phyloP scores from a whole-genome alignment of 1,140 invertebrate species.

The Catajapyx aquilonaris region DNA sequence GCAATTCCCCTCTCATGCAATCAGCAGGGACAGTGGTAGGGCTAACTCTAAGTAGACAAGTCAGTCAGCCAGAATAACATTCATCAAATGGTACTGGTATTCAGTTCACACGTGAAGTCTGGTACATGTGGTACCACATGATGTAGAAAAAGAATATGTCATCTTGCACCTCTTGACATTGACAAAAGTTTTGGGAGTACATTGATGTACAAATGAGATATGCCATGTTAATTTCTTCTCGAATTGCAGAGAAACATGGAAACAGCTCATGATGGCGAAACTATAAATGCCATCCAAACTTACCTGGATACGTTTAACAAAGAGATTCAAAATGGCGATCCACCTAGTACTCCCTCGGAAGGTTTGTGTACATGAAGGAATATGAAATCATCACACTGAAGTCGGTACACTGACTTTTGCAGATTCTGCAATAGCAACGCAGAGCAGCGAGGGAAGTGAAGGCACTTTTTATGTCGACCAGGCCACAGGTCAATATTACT shows the following conservation, averaged over 20 bases:
- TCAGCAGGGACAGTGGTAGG: too few relatives aligned
- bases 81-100: background rate
- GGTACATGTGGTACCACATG: too few relatives aligned
- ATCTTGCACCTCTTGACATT: background rate
- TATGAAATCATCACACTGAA: too few relatives aligned
- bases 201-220: background rate
- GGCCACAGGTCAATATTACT: slow-evolving; percentile 53
- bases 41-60: too few relatives aligned
- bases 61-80: too few relatives aligned
- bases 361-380: too few relatives aligned
- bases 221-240: background rate
- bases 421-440: too few relatives aligned
- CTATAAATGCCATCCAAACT: slow-evolving; percentile 54
- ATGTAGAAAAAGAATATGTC: background rate
- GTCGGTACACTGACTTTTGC: too few relatives aligned
- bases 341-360: too few relatives aligned
- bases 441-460: too few relatives aligned
- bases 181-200: background rate
- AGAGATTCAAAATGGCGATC: slow-evolving; percentile 45
- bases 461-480: slow-evolving; percentile 57
- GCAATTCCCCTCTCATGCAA: too few relatives aligned
- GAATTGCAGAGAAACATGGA: slow-evolving; percentile 18
- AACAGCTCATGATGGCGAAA: slow-evolving; percentile 20
- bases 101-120: background rate
- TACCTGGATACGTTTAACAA: slow-evolving; percentile 69